Conservation (phyloP, 2,113 vertebrate species). For the Rhodinocichla rosea region DNA sequence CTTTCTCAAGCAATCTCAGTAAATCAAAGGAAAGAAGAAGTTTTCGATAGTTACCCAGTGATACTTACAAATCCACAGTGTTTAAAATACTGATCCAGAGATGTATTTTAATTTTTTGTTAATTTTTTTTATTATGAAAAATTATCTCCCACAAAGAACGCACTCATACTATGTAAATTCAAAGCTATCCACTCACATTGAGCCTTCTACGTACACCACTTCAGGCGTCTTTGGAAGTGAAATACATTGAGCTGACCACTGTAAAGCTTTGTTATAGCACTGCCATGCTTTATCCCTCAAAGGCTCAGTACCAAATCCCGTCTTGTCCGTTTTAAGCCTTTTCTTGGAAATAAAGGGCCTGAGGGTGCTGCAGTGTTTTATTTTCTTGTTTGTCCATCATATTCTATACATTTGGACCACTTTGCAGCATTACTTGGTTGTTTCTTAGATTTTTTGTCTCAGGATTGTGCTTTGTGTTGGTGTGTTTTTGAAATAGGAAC, state of each 20-base stretch:
- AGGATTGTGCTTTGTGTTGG: constrained; percentile 24
- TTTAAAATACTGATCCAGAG: neutral
- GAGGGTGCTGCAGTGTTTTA: neutral
- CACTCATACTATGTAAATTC: neutral
- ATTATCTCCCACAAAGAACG: neutral
- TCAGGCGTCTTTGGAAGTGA: neutral
- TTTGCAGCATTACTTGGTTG: neutral
- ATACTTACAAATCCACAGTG: neutral
- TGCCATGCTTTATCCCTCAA: neutral
- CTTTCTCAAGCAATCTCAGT: neutral
- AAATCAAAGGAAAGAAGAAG: neutral
- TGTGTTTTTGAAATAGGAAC: constrained; percentile 78
- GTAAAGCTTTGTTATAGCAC: neutral
- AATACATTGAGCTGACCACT: neutral
- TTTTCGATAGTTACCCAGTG: neutral
- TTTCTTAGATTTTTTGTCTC: neutral
- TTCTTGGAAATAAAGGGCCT: neutral
- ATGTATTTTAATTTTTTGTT: neutral
- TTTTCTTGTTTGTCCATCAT: neutral
- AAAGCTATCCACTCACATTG: neutral
- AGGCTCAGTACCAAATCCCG: neutral
- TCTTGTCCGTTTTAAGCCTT: neutral
- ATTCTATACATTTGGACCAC: rapidly evolving
- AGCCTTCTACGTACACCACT: neutral
- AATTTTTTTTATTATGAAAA: neutral